Evolutionary conservation across 2,888 invertebrate genomes (phyloP).

Genomic region (Rhyacophila evoluta): DNA sequence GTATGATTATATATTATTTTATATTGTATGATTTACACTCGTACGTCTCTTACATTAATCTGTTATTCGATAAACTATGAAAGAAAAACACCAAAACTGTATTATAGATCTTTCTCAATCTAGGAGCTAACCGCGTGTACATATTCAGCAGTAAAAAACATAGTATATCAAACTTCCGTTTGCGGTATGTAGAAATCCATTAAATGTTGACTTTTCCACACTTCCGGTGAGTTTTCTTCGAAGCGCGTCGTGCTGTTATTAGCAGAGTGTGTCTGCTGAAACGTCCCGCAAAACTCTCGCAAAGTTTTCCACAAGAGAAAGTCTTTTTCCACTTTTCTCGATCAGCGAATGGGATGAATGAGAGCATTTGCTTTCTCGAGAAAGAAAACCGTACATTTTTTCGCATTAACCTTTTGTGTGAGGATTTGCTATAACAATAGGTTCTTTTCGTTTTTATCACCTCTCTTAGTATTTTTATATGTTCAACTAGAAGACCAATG

Average conservation of each 20-base stretch:
- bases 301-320: slow-evolving; percentile 40
- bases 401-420: slow-evolving; percentile 18
- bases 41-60: too few species aligned
- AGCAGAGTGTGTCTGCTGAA: slow-evolving; percentile 36
- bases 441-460: slow-evolving; percentile 1
- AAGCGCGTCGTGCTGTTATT: slow-evolving; percentile 35
- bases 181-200: slow-evolving; percentile 2
- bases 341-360: slow-evolving; percentile 38
- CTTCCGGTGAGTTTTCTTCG: slow-evolving; percentile 18
- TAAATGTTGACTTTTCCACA: slow-evolving; percentile 17
- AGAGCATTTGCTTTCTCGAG: background rate
- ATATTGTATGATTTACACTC: too few species aligned
- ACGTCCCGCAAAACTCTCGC: slow-evolving; percentile 27
- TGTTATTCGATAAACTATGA: too few species aligned
- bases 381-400: slow-evolving; percentile 23
- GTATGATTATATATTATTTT: too few species aligned
- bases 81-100: too few species aligned
- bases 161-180: too few species aligned
- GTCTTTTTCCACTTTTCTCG: slow-evolving; percentile 44
- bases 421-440: background rate
- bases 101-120: too few species aligned
- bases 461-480: background rate
- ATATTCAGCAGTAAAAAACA: too few species aligned
- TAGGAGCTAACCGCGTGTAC: too few species aligned
- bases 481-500: background rate